Evolutionary conservation across 2,797 vertebrate species (phyloP), one percentile per base, ranked within the genome.

Genomic region (Vipera ursinii): DNA sequence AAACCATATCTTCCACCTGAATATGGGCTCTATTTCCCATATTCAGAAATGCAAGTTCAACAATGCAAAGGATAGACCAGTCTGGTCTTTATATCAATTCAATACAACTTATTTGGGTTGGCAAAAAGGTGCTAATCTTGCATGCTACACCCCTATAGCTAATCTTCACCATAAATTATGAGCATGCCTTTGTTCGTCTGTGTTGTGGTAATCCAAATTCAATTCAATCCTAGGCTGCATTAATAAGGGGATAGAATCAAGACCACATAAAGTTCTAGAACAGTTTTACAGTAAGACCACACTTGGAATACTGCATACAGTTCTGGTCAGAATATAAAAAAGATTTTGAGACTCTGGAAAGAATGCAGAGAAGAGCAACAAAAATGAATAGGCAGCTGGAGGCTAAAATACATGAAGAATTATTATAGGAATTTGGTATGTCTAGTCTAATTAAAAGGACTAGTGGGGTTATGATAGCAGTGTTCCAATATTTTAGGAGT

Each of bases 51-150:
- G 38, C 38, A 53, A 73, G 20, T 89, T 56, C 28, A 89, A 53
- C 38, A 73, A 65, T 88, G 38, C 12, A 22, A 26, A 26, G n/a
- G 7, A 7, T 90, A 78, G n/a, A 56, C 17, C 9, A 26, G 93
- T 94, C 13, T 8, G 0, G 9, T 3, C 20, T 94, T 91, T 57
- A 78, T 96, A 91, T 94, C 92, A 92, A 87, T 92, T 96, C 91
- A 69, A 94, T 56, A 73, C 94, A 55, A 92, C 92, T 94, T 48
- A 56, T 48, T 26, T 48, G 24, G 14, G 6, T n/a, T 48, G n/a
- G 32, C 60, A 57, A 44, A 26, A 82, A 55, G 44, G 14, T 24
- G 28, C 10, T 28, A 86, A 22, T 6, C 13, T 32, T 32, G 60
- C 10, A 32, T 53, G 26, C 26, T 53, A 32, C 32, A 2, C 0